Evolutionary conservation across 2,797 vertebrate genomes (phyloP).

Genomic region (Leuciscus waleckii): DNA sequence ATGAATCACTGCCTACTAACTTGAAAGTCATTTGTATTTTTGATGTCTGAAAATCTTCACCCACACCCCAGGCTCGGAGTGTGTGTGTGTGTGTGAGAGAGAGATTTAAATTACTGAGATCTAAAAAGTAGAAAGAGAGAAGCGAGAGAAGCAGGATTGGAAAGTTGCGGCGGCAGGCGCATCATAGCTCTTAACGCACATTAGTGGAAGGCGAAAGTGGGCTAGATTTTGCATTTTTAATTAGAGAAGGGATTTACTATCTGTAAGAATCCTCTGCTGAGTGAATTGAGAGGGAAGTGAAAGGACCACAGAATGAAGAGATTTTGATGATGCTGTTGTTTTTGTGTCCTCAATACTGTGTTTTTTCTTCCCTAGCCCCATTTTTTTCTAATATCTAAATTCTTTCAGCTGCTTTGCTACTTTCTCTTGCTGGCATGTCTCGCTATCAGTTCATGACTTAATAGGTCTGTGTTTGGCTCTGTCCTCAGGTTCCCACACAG

Average conservation of each 20-base stretch:
- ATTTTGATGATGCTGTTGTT: slow-evolving; percentile 50
- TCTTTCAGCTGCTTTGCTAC: slow-evolving; percentile 1
- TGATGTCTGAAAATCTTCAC: slow-evolving; percentile 29
- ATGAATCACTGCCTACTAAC: slow-evolving; percentile 21
- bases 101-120: slow-evolving; percentile 25
- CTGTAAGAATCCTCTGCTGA: slow-evolving; percentile 35
- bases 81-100: not conserved
- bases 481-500: slow-evolving; percentile 40
- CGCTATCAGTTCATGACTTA: slow-evolving; percentile 1
- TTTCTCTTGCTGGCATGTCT: slow-evolving; percentile 13
- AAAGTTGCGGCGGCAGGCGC: slow-evolving; percentile 25
- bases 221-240: slow-evolving; percentile 62
- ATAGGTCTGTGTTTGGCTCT: slow-evolving; percentile 38
- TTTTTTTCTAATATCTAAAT: not conserved
- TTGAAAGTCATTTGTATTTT: slow-evolving; percentile 32
- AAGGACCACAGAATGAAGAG: slow-evolving; percentile 30
- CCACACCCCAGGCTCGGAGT: slow-evolving; percentile 20
- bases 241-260: slow-evolving; percentile 58
- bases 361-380: not conserved
- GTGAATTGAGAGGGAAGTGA: slow-evolving; percentile 30
- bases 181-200: slow-evolving; percentile 47
- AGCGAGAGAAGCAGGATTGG: slow-evolving; percentile 36
- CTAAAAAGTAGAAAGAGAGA: slow-evolving; percentile 45
- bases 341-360: slow-evolving; percentile 4
- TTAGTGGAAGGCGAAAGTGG: slow-evolving; percentile 57